phyloP scores from a whole-genome alignment of 1,140 invertebrate species.

The Samia ricini region DNA sequence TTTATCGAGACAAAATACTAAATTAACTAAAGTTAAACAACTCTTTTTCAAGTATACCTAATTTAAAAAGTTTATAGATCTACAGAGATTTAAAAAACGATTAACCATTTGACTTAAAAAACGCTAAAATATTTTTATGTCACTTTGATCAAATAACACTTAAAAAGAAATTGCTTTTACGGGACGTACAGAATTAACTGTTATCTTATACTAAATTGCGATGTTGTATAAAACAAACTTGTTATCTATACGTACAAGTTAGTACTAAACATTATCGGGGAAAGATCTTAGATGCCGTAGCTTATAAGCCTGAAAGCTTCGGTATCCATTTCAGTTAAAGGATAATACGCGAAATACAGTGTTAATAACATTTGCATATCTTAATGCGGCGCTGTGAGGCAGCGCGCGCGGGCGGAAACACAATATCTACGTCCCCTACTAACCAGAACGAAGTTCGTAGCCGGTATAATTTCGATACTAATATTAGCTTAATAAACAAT shows the following conservation, averaged over 20 bases:
- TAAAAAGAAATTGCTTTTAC: too few species aligned
- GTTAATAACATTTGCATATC: constrained; percentile 63
- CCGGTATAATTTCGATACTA: constrained; percentile 21
- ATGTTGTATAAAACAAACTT: too few species aligned
- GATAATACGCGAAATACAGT: constrained; percentile 41
- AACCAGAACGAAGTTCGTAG: not conserved
- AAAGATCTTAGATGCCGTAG: constrained; percentile 34
- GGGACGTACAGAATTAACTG: too few species aligned
- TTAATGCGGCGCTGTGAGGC: constrained; percentile 39
- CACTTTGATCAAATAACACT: too few species aligned
- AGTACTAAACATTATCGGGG: constrained; percentile 17
- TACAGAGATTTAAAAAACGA: too few species aligned
- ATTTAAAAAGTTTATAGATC: too few species aligned
- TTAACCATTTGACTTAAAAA: too few species aligned
- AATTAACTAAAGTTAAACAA: too few species aligned
- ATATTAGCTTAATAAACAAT: constrained; percentile 43
- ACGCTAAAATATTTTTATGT: too few species aligned
- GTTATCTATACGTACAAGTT: not conserved
- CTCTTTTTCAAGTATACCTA: too few species aligned
- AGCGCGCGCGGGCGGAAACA: constrained; percentile 10
- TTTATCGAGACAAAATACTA: too few species aligned
- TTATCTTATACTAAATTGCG: too few species aligned
- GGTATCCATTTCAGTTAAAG: constrained; percentile 33
- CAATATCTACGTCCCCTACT: not conserved
- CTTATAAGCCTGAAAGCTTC: constrained; percentile 36